Evolutionary conservation across 2,113 vertebrate genomes (phyloP).

Genomic region (Oncorhynchus keta): DNA sequence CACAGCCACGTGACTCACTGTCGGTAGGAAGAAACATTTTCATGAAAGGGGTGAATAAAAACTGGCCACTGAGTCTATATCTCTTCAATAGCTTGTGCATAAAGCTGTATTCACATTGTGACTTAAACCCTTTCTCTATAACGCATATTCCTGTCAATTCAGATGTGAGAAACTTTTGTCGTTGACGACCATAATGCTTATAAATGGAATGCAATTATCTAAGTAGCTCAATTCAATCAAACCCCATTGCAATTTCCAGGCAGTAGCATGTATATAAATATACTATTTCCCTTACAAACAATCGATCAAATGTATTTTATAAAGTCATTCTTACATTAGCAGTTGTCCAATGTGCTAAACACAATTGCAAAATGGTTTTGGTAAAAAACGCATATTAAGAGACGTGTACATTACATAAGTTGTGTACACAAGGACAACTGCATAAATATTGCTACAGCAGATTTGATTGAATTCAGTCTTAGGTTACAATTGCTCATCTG

Average conservation of each 20-base stretch:
- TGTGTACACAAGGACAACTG: not conserved
- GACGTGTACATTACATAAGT: not conserved
- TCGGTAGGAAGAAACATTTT: no score
- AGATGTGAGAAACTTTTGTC: not conserved
- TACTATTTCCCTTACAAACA: not conserved
- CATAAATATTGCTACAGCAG: not conserved
- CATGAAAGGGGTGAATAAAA: no score
- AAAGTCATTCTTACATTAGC: no score
- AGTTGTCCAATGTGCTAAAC: no score
- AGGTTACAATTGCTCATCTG: not conserved
- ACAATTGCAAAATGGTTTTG: not conserved
- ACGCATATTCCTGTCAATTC: not conserved
- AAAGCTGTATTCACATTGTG: not conserved
- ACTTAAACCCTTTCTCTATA: not conserved
- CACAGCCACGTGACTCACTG: no score
- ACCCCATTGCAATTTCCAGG: not conserved
- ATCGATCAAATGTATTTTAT: no score
- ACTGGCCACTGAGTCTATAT: not conserved
- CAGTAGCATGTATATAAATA: not conserved
- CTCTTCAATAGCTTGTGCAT: not conserved
- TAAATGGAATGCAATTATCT: not conserved
- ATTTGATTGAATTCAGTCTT: not conserved
- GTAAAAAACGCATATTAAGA: not conserved
- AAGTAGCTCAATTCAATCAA: not conserved
- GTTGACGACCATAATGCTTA: not conserved